Conservation (phyloP, 2,888 invertebrate species). For the Allacma fusca region DNA sequence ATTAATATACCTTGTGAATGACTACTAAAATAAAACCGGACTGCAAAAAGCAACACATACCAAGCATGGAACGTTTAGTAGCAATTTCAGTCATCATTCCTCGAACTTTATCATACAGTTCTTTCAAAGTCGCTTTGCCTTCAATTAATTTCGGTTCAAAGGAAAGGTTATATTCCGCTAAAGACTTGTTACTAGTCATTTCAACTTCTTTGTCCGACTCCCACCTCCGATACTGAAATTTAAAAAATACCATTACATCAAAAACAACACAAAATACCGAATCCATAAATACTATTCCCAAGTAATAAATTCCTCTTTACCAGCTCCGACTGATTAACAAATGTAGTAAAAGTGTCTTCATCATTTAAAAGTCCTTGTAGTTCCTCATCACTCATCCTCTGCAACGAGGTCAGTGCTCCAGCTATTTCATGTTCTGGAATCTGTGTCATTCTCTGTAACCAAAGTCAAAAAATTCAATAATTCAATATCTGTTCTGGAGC, state of each 20-base stretch:
- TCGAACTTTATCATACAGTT: slow-evolving; percentile 66
- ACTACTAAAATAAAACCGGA: no score
- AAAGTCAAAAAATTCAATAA: background rate
- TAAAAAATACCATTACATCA: background rate
- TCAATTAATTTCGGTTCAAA: slow-evolving; percentile 84
- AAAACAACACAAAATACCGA: background rate
- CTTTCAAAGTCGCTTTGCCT: slow-evolving; percentile 75
- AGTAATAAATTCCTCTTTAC: background rate
- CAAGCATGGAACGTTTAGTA: slow-evolving; percentile 78
- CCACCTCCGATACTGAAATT: slow-evolving; percentile 74
- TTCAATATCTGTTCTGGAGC: no score
- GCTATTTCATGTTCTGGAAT: slow-evolving; percentile 62
- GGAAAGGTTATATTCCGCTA: slow-evolving; percentile 89
- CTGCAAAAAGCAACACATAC: no score
- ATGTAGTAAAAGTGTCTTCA: slow-evolving; percentile 80
- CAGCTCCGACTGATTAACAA: slow-evolving; percentile 61
- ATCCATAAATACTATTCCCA: background rate
- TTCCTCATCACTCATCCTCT: slow-evolving; percentile 78
- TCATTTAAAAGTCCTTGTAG: slow-evolving; percentile 85
- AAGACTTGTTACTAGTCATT: slow-evolving; percentile 84
- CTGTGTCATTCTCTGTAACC: slow-evolving; percentile 49
- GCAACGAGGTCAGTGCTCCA: slow-evolving; percentile 71
- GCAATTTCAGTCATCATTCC: slow-evolving; percentile 69
- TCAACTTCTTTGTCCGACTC: slow-evolving; percentile 84
- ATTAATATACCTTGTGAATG: no score